Evolutionary conservation across 2,113 vertebrate genomes (phyloP), one percentile per base, ranked within the genome.

Genomic region (Thryonomys swinderianus): DNA sequence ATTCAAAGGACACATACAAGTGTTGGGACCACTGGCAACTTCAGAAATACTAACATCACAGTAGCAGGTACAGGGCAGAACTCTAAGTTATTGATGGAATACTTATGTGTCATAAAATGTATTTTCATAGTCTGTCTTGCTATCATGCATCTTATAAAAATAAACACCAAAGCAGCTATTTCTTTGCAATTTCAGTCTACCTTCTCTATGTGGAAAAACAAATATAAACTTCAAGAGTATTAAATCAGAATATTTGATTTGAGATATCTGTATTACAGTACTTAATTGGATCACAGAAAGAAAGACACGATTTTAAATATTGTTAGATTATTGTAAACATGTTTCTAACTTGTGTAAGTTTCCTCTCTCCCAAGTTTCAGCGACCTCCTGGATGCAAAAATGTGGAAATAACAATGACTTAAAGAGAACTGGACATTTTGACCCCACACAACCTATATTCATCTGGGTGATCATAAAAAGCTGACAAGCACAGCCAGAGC

Each of bases 401-500:
- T 51, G 27, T 78, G 81, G 10, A 95, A 93, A 89, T 83, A 61
- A 88, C 10, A 88, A 45, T 89, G 30, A 87, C 84, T 91, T 96
- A 94, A 85, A 73, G 80, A 85, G 42, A 90, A 71, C 30, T 62
- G 74, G 42, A 79, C 88, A 48, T 88, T 76, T 48, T 74, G 74
- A 34, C 37, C 20, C 82, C 62, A 14, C 25, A 40, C 7, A 90
- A 85, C 17, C 20, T 9, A 37, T 48, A 69, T 85, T 86, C 34
- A 74, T 93, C 62, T 88, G 17, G 96, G 79, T 55, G 14, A 30
- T 55, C 84, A 76, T 88, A 85, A 88, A 96, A 96, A 88, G 7
- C n/a, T 84, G 55, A 94, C n/a, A 83, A 6, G n/a, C 73, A 88
- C 4, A 73, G 17, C 5, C 7, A 74, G 23, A 89, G 30, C 9